Conservation (phyloP, 2,113 vertebrate species). For the Plestiodon gilberti region DNA sequence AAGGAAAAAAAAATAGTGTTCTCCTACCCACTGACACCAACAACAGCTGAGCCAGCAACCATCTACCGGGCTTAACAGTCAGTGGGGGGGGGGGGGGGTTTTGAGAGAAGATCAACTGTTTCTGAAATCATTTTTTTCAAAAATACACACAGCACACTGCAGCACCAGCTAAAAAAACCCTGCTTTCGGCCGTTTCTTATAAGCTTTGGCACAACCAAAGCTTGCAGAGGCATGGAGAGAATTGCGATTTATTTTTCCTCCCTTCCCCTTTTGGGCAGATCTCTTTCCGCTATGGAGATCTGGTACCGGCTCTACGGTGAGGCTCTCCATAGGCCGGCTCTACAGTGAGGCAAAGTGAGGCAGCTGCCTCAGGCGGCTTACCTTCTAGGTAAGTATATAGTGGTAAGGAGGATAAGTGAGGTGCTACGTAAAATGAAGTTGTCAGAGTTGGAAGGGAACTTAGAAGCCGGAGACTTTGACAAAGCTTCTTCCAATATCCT, state of each 20-base stretch:
- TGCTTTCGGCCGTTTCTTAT: neutral
- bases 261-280: neutral
- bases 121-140: neutral
- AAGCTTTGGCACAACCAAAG: neutral
- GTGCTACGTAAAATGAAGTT: too few species aligned
- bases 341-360: neutral
- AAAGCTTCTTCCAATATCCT: too few species aligned
- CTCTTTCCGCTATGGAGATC: too few species aligned
- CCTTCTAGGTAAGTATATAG: too few species aligned
- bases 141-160: neutral
- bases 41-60: neutral
- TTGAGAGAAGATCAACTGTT: too few species aligned
- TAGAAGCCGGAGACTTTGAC: too few species aligned
- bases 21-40: slow-evolving; percentile 7
- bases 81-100: too few species aligned
- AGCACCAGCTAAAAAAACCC: rapidly evolving
- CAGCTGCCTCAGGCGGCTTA: neutral
- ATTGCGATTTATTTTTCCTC: neutral
- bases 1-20: neutral
- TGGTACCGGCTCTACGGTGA: too few species aligned
- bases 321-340: too few species aligned
- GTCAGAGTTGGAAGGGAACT: too few species aligned
- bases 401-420: too few species aligned
- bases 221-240: too few species aligned
- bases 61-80: neutral